Evolutionary conservation across 1,140 invertebrate genomes (phyloP).

Genomic region (Pseudomyrmex cubaensis): DNA sequence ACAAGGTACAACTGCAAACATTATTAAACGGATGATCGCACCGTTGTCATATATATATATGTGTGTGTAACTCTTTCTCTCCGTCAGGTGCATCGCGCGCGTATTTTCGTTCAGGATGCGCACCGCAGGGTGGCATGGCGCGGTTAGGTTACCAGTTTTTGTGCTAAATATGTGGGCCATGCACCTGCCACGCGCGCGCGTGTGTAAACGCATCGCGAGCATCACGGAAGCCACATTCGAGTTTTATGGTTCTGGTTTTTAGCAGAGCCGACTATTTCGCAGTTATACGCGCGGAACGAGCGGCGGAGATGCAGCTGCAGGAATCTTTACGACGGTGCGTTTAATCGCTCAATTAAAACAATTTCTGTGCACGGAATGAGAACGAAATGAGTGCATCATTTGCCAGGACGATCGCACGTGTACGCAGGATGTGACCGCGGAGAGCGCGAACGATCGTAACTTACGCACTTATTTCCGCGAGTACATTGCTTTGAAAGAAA

Average conservation of each 20-base stretch:
- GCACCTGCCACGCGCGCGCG: slow-evolving; percentile 66
- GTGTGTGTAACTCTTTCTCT: neutral
- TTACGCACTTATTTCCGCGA: slow-evolving; percentile 67
- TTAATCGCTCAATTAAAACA: slow-evolving; percentile 73
- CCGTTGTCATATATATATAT: neutral
- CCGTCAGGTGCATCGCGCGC: slow-evolving; percentile 42
- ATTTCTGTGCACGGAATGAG: slow-evolving; percentile 50
- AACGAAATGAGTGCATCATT: slow-evolving; percentile 23
- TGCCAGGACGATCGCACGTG: neutral
- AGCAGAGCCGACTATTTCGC: slow-evolving; percentile 52
- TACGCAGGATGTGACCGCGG: neutral
- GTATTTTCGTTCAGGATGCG: slow-evolving; percentile 27
- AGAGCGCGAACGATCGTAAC: slow-evolving; percentile 56
- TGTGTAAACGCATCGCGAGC: neutral
- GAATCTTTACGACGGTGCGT: slow-evolving; percentile 69
- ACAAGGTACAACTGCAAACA: neutral
- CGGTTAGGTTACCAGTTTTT: slow-evolving; percentile 72
- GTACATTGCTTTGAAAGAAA: slow-evolving; percentile 49
- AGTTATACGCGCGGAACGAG: slow-evolving; percentile 6
- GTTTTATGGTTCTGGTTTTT: slow-evolving; percentile 72
- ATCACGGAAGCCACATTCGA: slow-evolving; percentile 67
- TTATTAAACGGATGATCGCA: neutral
- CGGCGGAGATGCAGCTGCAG: slow-evolving; percentile 60
- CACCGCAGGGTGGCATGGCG: slow-evolving; percentile 50
- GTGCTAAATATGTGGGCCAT: slow-evolving; percentile 72